Evolutionary conservation across 1,140 invertebrate genomes (phyloP).

Genomic region (Battus philenor): DNA sequence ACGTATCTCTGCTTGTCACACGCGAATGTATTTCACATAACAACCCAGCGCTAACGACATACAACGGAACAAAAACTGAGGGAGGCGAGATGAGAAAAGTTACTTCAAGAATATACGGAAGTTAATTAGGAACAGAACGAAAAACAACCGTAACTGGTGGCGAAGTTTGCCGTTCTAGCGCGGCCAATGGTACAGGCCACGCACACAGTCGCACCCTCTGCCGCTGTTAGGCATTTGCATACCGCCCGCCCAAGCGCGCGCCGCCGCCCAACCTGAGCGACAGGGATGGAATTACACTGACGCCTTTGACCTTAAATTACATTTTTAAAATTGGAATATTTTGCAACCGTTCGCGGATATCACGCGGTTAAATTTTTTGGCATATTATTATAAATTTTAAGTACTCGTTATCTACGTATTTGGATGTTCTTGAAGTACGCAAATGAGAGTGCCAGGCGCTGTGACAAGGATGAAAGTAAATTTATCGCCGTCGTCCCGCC

Average conservation of each 20-base stretch:
- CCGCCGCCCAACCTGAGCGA: slow-evolving; percentile 67
- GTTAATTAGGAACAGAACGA: slow-evolving; percentile 73
- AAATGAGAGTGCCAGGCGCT: slow-evolving; percentile 37
- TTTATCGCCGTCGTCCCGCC: slow-evolving; percentile 59
- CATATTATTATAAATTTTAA: background rate
- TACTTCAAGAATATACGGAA: slow-evolving; percentile 73
- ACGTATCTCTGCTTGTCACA: slow-evolving; percentile 58
- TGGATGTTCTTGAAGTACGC: slow-evolving; percentile 25
- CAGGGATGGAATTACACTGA: slow-evolving; percentile 53
- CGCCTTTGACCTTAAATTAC: slow-evolving; percentile 48
- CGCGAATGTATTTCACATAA: slow-evolving; percentile 60
- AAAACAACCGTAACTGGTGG: slow-evolving; percentile 75
- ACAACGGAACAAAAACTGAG: slow-evolving; percentile 48
- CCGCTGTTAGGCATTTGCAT: slow-evolving; percentile 64
- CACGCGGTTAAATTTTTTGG: background rate
- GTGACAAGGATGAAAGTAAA: slow-evolving; percentile 69
- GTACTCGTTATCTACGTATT: background rate
- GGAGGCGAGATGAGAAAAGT: slow-evolving; percentile 69
- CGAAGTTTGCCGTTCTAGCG: slow-evolving; percentile 73
- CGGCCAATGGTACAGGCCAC: slow-evolving; percentile 71
- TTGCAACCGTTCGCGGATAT: slow-evolving; percentile 20
- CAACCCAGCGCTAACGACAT: slow-evolving; percentile 44
- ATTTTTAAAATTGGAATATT: slow-evolving; percentile 36
- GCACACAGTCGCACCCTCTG: slow-evolving; percentile 42
- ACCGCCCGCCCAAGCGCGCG: slow-evolving; percentile 71